phyloP scores from a whole-genome alignment of 2,888 invertebrate genomes.

The Clivina fossor region DNA sequence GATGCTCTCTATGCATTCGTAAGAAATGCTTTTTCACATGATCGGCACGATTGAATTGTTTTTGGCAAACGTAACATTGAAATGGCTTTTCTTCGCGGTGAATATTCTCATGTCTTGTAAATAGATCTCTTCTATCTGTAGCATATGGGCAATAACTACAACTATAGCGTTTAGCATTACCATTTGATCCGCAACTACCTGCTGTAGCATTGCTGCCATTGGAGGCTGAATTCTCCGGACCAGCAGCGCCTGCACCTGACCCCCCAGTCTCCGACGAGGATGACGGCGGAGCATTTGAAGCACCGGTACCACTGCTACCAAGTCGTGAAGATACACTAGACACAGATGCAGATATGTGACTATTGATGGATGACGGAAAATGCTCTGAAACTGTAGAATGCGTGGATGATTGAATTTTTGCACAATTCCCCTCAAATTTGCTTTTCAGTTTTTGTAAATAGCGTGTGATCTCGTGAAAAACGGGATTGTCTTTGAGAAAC shows the following conservation, averaged over 20 bases:
- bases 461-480: slow-evolving; percentile 72
- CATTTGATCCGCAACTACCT: slow-evolving; percentile 18
- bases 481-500: slow-evolving; percentile 70
- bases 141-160: slow-evolving; percentile 89
- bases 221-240: slow-evolving; percentile 34
- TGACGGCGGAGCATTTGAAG: slow-evolving; percentile 35
- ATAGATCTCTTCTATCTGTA: slow-evolving; percentile 86
- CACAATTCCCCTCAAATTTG: slow-evolving; percentile 58
- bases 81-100: slow-evolving; percentile 93
- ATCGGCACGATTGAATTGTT: slow-evolving; percentile 91
- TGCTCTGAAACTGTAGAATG: slow-evolving; percentile 37
- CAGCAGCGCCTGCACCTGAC: too few relatives aligned
- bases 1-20: slow-evolving; percentile 87
- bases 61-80: slow-evolving; percentile 89
- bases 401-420: slow-evolving; percentile 46
- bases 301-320: slow-evolving; percentile 19
- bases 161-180: slow-evolving; percentile 69
- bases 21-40: slow-evolving; percentile 93
- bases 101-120: slow-evolving; percentile 90
- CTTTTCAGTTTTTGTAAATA: slow-evolving; percentile 69
- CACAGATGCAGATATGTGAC: too few relatives aligned
- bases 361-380: slow-evolving; percentile 22
- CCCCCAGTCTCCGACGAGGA: slow-evolving; percentile 41
- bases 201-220: slow-evolving; percentile 12
- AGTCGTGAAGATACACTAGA: slow-evolving; percentile 25